A percentile compares a stretch with the other conserved stretches of the same genome.
phyloP scores from a whole-genome alignment of 2,113 vertebrate species.

The Cepphus grylle region DNA sequence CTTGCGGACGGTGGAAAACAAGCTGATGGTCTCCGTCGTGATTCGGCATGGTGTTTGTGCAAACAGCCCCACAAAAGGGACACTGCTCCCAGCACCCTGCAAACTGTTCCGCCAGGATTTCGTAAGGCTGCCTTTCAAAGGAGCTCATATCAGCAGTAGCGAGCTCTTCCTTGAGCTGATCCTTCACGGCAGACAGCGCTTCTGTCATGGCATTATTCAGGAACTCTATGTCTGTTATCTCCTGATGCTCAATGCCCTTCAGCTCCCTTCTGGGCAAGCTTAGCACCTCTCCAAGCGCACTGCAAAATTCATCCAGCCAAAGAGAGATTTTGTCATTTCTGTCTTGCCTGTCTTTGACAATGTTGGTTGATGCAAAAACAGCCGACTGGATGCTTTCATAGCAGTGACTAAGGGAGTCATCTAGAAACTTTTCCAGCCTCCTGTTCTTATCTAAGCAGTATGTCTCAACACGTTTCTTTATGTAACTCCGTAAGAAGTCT shows the following conservation, averaged over 20 bases:
- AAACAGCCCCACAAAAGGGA: conserved; percentile 66
- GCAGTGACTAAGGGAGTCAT: background rate
- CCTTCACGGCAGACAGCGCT: background rate
- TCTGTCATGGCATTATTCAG: conserved; percentile 24
- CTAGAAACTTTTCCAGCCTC: background rate
- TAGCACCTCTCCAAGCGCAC: background rate
- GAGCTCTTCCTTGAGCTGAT: background rate
- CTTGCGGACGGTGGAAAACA: conserved; percentile 12
- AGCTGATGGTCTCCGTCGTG: conserved; percentile 56
- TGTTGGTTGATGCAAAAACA: background rate
- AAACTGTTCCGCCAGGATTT: conserved; percentile 55
- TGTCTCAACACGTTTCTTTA: background rate
- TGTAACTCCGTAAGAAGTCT: conserved; percentile 43
- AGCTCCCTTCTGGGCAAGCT: conserved; percentile 35
- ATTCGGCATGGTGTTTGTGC: conserved; percentile 56
- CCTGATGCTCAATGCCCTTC: conserved; percentile 50
- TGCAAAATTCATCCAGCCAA: conserved; percentile 66
- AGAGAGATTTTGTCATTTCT: conserved; percentile 18
- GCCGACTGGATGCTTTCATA: conserved; percentile 9
- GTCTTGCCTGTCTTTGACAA: conserved; percentile 9
- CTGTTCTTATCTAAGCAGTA: conserved; percentile 22
- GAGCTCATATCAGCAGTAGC: background rate
- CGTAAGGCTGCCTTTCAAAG: background rate
- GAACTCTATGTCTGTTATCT: conserved; percentile 60
- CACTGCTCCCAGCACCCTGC: conserved; percentile 66